phyloP scores from a whole-genome alignment of 2,113 vertebrate species.

The Chaenogobius annularis region DNA sequence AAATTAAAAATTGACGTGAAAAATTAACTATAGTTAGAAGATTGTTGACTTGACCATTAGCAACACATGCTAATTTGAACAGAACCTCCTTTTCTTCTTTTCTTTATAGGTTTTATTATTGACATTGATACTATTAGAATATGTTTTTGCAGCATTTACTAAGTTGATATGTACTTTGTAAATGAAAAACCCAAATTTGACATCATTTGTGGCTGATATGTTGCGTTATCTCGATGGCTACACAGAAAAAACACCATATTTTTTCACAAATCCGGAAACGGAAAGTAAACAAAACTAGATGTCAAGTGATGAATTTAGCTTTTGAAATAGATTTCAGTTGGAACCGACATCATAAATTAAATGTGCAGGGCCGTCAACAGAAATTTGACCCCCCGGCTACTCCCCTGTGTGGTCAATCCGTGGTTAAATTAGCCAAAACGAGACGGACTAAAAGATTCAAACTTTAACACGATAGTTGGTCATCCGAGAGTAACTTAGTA shows the following conservation, averaged over 20 bases:
- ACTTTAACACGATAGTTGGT: background rate
- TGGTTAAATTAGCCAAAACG: background rate
- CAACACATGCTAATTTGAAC: constrained; percentile 33
- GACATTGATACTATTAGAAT: constrained; percentile 30
- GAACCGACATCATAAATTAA: too few relatives aligned
- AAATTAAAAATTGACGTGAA: constrained; percentile 17
- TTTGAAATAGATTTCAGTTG: too few relatives aligned
- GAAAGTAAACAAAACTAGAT: too few relatives aligned
- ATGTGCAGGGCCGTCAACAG: too few relatives aligned
- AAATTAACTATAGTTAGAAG: constrained; percentile 29
- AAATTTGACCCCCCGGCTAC: too few relatives aligned
- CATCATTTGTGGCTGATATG: constrained; percentile 72
- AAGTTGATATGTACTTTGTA: constrained; percentile 74
- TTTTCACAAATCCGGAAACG: constrained; percentile 5
- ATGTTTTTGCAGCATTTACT: constrained; percentile 71
- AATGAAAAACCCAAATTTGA: constrained; percentile 67
- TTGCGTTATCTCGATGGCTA: constrained; percentile 54
- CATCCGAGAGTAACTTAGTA: background rate
- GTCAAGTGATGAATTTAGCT: too few relatives aligned
- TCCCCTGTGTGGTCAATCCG: too few relatives aligned
- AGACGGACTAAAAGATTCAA: too few relatives aligned
- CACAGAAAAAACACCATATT: constrained; percentile 38
- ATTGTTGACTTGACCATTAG: constrained; percentile 39
- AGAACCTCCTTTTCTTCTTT: constrained; percentile 14
- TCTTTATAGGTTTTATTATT: constrained; percentile 34